A percentile compares a stretch with the other conserved stretches of the same genome.
phyloP scores from a whole-genome alignment of 2,113 vertebrate genomes.

The Burhinus bistriatus region DNA sequence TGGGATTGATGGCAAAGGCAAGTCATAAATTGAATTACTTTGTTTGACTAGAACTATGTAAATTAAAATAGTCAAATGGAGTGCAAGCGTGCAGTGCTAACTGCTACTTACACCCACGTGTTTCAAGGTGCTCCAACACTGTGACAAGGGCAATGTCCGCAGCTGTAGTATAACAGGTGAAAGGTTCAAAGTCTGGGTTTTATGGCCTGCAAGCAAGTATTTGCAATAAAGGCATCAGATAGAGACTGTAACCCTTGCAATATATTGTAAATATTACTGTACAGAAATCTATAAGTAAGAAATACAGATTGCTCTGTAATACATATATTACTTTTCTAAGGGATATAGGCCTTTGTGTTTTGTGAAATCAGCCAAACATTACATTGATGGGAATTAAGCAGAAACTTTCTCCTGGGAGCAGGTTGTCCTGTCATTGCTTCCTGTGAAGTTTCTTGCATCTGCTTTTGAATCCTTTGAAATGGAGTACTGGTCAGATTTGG shows the following conservation, averaged over 20 bases:
- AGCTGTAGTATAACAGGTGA: not conserved
- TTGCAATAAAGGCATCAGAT: not conserved
- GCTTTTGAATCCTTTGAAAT: not conserved
- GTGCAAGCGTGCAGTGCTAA: not conserved
- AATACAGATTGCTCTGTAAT: constrained; percentile 17
- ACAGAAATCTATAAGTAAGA: constrained; percentile 12
- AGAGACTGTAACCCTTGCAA: not conserved
- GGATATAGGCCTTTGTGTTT: not conserved
- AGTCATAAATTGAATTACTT: not conserved
- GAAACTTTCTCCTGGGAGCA: not conserved
- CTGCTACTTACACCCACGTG: not conserved
- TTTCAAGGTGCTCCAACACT: not conserved
- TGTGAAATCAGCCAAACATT: not conserved
- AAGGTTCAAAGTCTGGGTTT: constrained; percentile 5
- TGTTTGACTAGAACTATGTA: not conserved
- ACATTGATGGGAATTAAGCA: not conserved
- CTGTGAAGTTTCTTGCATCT: not conserved
- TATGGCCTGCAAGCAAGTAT: not conserved
- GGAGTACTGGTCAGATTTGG: not conserved
- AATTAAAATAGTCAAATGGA: not conserved
- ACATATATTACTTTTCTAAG: not conserved
- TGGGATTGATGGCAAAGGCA: not conserved
- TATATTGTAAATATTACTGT: constrained; percentile 58
- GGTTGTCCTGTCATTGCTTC: not conserved
- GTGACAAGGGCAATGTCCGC: not conserved